Conservation (phyloP, 1,140 invertebrate genomes). For the Drepana arcuata region DNA sequence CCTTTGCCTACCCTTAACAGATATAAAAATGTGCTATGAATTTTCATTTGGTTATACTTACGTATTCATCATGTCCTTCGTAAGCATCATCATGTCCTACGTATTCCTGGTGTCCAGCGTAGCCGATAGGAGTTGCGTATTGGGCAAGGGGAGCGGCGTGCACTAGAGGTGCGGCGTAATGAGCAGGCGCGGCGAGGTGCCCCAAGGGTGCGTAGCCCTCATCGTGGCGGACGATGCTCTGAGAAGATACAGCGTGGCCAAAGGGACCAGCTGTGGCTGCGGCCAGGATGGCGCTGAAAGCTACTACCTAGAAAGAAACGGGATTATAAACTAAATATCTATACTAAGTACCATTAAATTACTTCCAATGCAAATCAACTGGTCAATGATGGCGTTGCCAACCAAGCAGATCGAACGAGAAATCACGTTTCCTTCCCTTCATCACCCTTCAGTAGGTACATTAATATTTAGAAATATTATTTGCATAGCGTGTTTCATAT, state of each 20-base stretch:
- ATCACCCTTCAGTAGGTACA: too few relatives aligned
- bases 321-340: too few relatives aligned
- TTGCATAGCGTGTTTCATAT: too few relatives aligned
- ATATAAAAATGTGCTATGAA: too few relatives aligned
- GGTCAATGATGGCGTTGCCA: too few relatives aligned
- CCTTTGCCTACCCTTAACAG: too few relatives aligned
- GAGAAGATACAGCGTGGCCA: conserved; percentile 38
- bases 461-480: too few relatives aligned
- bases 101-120: too few relatives aligned
- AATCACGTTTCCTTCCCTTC: too few relatives aligned
- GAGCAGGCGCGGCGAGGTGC: conserved; percentile 18
- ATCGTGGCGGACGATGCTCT: conserved; percentile 41
- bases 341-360: too few relatives aligned
- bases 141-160: conserved; percentile 29
- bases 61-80: conserved; percentile 39
- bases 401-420: too few relatives aligned
- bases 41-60: conserved; percentile 21
- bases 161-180: conserved; percentile 32
- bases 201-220: conserved; percentile 14
- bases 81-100: conserved; percentile 36
- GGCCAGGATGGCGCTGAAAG: conserved; percentile 26
- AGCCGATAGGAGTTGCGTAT: conserved; percentile 21
- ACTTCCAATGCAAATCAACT: too few relatives aligned
- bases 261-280: conserved; percentile 30
- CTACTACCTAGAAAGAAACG: conserved; percentile 10